Conservation (phyloP, 2,888 invertebrate species). For the Antheraea yamamai region DNA sequence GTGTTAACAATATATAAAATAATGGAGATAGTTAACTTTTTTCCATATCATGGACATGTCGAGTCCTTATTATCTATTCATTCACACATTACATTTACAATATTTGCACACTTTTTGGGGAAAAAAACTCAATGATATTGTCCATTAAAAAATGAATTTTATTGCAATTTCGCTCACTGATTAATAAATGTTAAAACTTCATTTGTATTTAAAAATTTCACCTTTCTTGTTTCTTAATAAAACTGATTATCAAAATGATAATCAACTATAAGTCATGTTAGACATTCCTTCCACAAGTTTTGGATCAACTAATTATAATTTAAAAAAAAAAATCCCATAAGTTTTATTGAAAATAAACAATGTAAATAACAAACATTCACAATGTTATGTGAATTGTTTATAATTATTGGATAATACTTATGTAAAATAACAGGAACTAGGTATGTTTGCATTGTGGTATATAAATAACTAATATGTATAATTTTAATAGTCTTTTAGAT, state of each 20-base stretch:
- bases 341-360: neutral
- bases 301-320: constrained; percentile 1
- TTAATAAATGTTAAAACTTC: neutral
- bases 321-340: neutral
- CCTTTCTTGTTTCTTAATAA: neutral
- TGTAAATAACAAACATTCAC: neutral
- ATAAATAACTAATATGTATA: neutral
- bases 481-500: neutral
- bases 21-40: too few relatives aligned
- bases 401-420: neutral
- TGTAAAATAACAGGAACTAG: neutral
- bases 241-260: neutral
- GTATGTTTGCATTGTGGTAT: neutral
- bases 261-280: neutral
- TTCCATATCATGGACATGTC: too few relatives aligned
- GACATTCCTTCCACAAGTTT: constrained; percentile 3
- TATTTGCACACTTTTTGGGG: too few relatives aligned
- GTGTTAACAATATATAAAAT: too few relatives aligned
- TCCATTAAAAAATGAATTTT: too few relatives aligned
- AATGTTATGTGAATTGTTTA: neutral
- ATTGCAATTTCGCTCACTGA: too few relatives aligned
- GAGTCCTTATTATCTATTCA: too few relatives aligned
- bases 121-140: too few relatives aligned
- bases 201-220: neutral
- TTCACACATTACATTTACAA: too few relatives aligned